These are phyloP conservation scores for Taxidea taxus DNA, from an alignment of 2,113 vertebrate genomes.

Conservation along the genomic window DNA sequence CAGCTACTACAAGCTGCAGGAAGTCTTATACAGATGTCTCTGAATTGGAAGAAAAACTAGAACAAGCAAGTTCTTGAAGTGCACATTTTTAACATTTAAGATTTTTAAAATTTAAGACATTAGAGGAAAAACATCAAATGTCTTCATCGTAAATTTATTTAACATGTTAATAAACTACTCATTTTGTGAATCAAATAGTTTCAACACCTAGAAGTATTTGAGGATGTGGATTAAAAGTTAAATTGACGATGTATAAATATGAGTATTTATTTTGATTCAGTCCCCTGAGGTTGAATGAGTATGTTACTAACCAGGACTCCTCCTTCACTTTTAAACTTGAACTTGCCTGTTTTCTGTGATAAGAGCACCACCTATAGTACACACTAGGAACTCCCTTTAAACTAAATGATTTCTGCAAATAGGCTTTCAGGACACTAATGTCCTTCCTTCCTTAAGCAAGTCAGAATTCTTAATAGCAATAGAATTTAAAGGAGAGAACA, in stretches of 20 bases:
- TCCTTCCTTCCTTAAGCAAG: neutral
- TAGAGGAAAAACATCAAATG: neutral
- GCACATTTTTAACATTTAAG: neutral
- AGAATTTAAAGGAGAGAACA: neutral
- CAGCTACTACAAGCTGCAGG: neutral
- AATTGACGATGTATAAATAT: neutral
- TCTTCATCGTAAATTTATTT: neutral
- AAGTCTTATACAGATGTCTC: neutral
- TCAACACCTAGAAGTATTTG: neutral
- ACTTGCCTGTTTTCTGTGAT: constrained; percentile 21
- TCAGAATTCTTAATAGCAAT: neutral
- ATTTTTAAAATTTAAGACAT: neutral
- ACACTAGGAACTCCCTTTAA: constrained; percentile 5
- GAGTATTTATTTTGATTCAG: neutral
- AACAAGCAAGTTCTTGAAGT: neutral
- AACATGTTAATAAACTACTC: neutral
- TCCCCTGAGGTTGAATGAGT: neutral
- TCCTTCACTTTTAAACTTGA: neutral
- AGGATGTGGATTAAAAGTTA: neutral
- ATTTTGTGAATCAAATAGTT: constrained; percentile 10
- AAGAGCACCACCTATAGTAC: constrained; percentile 59
- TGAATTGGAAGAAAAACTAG: neutral
- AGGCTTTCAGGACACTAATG: neutral
- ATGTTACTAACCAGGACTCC: neutral
- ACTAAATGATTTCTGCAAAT: neutral